Base-by-base conservation (phyloP, 2,888 invertebrate genomes). In the Theretra japonica region DNA sequence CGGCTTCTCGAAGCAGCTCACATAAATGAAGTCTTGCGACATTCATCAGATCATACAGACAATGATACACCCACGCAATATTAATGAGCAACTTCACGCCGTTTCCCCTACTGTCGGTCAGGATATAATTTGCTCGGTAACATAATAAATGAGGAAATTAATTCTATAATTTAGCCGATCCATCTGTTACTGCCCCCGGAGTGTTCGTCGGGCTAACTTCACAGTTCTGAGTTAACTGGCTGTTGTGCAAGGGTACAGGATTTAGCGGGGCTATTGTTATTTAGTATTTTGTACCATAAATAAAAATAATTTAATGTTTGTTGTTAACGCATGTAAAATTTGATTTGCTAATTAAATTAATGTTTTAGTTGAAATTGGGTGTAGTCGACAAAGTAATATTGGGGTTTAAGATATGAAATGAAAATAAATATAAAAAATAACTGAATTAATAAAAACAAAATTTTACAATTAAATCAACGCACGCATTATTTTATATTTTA, bases 151-250 rank as follows among this genome's bases (percentile, higher is more conserved):
- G 57, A 62, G 30, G 41, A 62, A 65, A 70, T 72, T 86, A 87
- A 88, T 88, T 88, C 82, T 84, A 85, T 86, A 85, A 86, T 85
- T 88, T 80, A 82, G 82, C 84, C 81, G 78, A 83, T 84, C 87
- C 88, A 87, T 88, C 89, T 88, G 89, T 85, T 86, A 83, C 85
- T 80, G 79, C 83, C 87, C 81, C 85, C 72, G 72, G 85, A 81
- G 88, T 81, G 82, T 85, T 84, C 80, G 79, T 75, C 76, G 80
- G 81, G 79, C 82, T 82, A 86, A 90, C 88, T 90, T 88, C 84
- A 81, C 82, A 86, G 83, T 82, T 84, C 82, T 80, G 84, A 86
- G 84, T 85, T 83, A 70, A 65, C 70, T 48, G 60, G 58, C 69
- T 48, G 17, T 28, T 33, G 33, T 60, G 41, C 21, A 41, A 72